Base-by-base conservation (phyloP, 2,888 invertebrate genomes). In the Trileptium ribeirensis region DNA sequence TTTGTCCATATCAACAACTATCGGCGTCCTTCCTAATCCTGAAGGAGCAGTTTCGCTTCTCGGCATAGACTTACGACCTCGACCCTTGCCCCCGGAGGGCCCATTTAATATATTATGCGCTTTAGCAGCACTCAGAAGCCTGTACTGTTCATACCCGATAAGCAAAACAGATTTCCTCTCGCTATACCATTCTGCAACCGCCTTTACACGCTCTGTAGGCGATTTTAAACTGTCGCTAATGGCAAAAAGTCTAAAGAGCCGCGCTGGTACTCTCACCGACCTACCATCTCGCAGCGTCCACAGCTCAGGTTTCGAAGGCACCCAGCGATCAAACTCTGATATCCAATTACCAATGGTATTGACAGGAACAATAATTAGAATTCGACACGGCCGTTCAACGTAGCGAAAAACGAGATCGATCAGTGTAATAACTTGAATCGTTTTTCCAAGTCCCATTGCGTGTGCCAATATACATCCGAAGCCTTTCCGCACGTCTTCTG, bases 401-500 rank as follows among this genome's bases (percentile, higher is more conserved):
- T 95, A 94, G 79, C 96, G 91, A 85, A 98, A 92, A 89, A 98
- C 96, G 86, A 97, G 94, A 90, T 99, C 98, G 88, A 94, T 94
- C 90, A 99, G 98, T 84, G 95, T 94, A 81, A 97, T 74, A 74
- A 87, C 86, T 86, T 91, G 91, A 82, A 99, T 91, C 0, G 98
- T 99, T 91, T 99, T 99, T n/a, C 99, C 99, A 38, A 99, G 91
- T 0, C 99, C 99, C 99, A 99, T 99, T 74, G 96, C 96, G 91
- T 99, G 98, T 0, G 98, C 98, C 79, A 99, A 91, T 86, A 99
- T 97, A 89, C 98, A 99, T 24, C 99, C 99, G 89, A 98, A 97
- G 19, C 98, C 97, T 82, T 90, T 89, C 0, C 94, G 94, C 29
- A 92, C 94, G 8, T 51, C 51, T n/a, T n/a, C n/a, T 31, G 70